Evolutionary conservation across 2,888 invertebrate species (phyloP).

Genomic region (Drosophila parthenogenetica): DNA sequence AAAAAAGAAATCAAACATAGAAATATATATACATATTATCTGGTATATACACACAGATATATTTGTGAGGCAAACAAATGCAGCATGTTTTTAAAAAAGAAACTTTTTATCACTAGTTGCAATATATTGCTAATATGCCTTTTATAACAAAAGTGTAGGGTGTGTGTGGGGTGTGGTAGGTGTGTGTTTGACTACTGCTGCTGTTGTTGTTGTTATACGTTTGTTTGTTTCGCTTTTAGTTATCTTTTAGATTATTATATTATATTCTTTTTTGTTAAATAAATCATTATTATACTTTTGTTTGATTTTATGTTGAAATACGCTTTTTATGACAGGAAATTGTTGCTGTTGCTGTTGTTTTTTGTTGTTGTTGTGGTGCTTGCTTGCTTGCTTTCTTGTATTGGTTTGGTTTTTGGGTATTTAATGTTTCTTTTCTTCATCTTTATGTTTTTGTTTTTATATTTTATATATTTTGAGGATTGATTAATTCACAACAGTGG

Average conservation of each 20-base stretch:
- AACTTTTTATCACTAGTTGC: slow-evolving; percentile 22
- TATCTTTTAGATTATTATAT: slow-evolving; percentile 18
- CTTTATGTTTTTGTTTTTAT: slow-evolving; percentile 10
- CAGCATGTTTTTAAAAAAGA: slow-evolving; percentile 24
- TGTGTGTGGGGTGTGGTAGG: slow-evolving; percentile 12
- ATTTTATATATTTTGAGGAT: slow-evolving; percentile 27
- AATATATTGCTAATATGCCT: slow-evolving; percentile 20
- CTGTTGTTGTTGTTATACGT: slow-evolving; percentile 33
- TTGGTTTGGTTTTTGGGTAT: slow-evolving; percentile 16
- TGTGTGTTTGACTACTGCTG: slow-evolving; percentile 36
- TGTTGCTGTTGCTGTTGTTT: slow-evolving; percentile 40
- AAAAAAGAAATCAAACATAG: slow-evolving; percentile 5
- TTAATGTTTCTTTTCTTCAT: slow-evolving; percentile 17
- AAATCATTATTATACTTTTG: slow-evolving; percentile 1
- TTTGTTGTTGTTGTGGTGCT: slow-evolving; percentile 36
- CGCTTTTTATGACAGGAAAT: slow-evolving; percentile 36
- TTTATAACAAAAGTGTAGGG: slow-evolving; percentile 10
- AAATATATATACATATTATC: not conserved
- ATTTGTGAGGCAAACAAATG: slow-evolving; percentile 36
- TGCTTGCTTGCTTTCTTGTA: slow-evolving; percentile 29
- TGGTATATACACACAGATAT: slow-evolving; percentile 3
- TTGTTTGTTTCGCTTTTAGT: slow-evolving; percentile 20
- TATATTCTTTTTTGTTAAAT: slow-evolving; percentile 9
- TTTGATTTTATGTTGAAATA: slow-evolving; percentile 18
- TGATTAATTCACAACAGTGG: slow-evolving; percentile 85